A percentile compares a stretch with the other conserved stretches of the same genome.
These are phyloP conservation scores for Rhinogobio ventralis DNA, from an alignment of 2,797 vertebrate genomes.

Conservation along the genomic window DNA sequence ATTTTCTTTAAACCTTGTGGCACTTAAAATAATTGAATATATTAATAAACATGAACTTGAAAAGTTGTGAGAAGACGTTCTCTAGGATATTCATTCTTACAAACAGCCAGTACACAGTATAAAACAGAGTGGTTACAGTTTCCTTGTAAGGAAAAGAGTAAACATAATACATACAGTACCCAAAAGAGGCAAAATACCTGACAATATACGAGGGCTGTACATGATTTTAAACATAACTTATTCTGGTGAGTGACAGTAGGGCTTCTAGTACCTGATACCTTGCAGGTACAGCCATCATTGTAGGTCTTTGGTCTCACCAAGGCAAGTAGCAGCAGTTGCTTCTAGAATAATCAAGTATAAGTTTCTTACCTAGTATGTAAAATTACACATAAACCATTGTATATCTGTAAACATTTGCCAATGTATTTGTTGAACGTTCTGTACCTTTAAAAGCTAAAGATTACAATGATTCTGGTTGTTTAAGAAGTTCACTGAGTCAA, in stretches of 20 bases:
- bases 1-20: background rate
- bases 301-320: conserved; percentile 14
- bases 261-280: background rate
- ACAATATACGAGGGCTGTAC: background rate
- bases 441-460: conserved; percentile 45
- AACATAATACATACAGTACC: conserved; percentile 37
- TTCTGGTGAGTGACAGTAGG: conserved; percentile 5
- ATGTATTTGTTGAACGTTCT: background rate
- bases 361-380: background rate
- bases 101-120: conserved; percentile 41
- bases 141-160: conserved; percentile 54
- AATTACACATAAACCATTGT: background rate
- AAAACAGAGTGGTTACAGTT: conserved; percentile 70
- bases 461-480: conserved; percentile 14
- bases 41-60: conserved; percentile 10
- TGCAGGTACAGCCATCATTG: background rate
- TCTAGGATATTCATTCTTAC: conserved; percentile 21
- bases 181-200: conserved; percentile 12
- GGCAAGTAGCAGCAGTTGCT: conserved; percentile 41
- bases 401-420: conserved; percentile 12
- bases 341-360: conserved; percentile 12
- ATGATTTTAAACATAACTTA: conserved; percentile 7
- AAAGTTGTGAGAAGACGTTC: background rate
- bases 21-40: background rate
- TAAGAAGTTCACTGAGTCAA: conserved; percentile 24